A percentile compares a stretch with the other conserved stretches of the same genome.
Evolutionary conservation across 1,140 invertebrate species (phyloP).

Genomic region (Cherax destructor): DNA sequence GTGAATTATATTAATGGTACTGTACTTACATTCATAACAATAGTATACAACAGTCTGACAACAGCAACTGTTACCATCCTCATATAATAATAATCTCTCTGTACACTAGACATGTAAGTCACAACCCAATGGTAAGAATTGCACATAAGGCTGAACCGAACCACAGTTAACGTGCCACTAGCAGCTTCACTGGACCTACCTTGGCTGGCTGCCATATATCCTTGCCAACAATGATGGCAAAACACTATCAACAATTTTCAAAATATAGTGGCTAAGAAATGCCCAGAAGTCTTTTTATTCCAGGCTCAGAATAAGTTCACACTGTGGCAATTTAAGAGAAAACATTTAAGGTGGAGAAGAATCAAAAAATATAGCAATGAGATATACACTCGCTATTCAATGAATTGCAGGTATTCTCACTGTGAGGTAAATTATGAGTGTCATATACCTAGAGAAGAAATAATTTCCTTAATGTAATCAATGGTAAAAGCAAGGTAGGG

Average conservation of each 20-base stretch:
- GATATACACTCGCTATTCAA: conserved; percentile 48
- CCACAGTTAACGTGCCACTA: conserved; percentile 52
- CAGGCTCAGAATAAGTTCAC: conserved; percentile 55
- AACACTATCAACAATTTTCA: conserved; percentile 22
- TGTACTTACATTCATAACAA: conserved; percentile 68
- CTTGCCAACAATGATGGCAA: conserved; percentile 15
- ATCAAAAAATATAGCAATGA: conserved; percentile 58
- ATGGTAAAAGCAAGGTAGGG: conserved; percentile 69
- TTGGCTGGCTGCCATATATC: conserved; percentile 40
- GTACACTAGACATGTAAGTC: conserved; percentile 70
- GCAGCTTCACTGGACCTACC: conserved; percentile 53
- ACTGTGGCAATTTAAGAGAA: conserved; percentile 43
- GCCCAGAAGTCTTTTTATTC: conserved; percentile 17
- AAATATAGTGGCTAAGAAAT: conserved; percentile 15
- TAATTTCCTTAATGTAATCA: conserved; percentile 67
- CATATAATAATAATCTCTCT: conserved; percentile 69
- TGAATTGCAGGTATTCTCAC: conserved; percentile 56
- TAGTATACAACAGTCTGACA: conserved; percentile 70
- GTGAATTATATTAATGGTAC: conserved; percentile 62
- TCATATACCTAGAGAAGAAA: conserved; percentile 65
- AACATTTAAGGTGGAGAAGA: conserved; percentile 47
- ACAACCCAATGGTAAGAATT: conserved; percentile 70
- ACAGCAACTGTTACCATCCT: conserved; percentile 66
- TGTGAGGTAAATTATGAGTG: conserved; percentile 68
- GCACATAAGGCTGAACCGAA: conserved; percentile 68